A percentile compares a stretch with the other conserved stretches of the same genome.
phyloP scores from a whole-genome alignment of 1,140 invertebrate species.

The Pachyrhynchus sulphureomaculatus region DNA sequence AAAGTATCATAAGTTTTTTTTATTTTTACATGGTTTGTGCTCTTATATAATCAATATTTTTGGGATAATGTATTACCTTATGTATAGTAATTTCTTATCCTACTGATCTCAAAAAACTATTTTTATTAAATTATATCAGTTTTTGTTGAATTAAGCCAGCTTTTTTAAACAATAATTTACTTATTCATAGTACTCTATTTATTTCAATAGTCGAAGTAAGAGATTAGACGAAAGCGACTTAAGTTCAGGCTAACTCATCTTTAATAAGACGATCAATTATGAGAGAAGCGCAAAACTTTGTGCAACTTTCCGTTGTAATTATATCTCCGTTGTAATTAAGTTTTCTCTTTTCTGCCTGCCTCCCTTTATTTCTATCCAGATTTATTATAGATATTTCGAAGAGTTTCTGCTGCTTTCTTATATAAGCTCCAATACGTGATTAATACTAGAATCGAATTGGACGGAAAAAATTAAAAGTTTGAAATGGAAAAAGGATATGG shows the following conservation, averaged over 20 bases:
- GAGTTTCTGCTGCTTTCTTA: conserved; percentile 25
- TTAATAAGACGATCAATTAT: conserved; percentile 54
- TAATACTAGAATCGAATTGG: neutral
- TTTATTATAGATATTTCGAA: conserved; percentile 41
- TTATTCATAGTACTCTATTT: too few species aligned
- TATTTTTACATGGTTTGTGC: too few species aligned
- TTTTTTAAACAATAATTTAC: too few species aligned
- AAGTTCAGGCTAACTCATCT: conserved; percentile 48
- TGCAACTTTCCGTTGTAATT: conserved; percentile 51
- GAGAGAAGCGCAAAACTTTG: conserved; percentile 48
- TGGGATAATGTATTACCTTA: too few species aligned
- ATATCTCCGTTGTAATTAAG: conserved; percentile 51
- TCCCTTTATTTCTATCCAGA: conserved; percentile 41
- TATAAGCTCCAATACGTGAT: conserved; percentile 18
- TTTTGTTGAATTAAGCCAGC: too few species aligned
- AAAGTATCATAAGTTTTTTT: too few species aligned
- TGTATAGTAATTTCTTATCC: too few species aligned
- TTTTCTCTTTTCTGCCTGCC: conserved; percentile 27
- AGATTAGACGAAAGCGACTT: conserved; percentile 45
- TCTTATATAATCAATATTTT: too few species aligned
- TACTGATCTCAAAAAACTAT: too few species aligned
- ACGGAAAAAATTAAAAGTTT: neutral
- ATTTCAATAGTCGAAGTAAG: conserved; percentile 11
- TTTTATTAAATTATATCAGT: too few species aligned
- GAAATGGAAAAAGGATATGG: too few species aligned